Evolutionary conservation across 2,113 vertebrate species (phyloP).

Genomic region (Micromys minutus): DNA sequence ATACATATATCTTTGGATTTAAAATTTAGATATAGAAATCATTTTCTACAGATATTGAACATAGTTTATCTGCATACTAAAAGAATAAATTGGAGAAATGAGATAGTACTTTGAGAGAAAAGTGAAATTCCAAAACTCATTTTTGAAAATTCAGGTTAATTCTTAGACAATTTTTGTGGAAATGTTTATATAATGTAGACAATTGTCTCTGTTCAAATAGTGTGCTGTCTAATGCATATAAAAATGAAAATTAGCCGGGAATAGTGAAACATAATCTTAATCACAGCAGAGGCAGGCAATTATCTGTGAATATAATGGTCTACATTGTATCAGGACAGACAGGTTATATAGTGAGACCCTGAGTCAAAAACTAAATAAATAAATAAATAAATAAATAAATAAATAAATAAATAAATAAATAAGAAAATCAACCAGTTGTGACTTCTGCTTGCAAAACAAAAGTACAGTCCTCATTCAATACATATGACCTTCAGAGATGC

Average conservation of each 20-base stretch:
- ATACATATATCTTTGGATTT: background rate
- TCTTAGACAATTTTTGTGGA: background rate
- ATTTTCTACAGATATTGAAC: background rate
- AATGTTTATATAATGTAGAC: background rate
- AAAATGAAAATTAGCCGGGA: background rate
- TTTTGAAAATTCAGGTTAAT: conserved; percentile 40
- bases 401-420: background rate
- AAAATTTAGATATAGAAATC: background rate
- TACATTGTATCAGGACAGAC: background rate
- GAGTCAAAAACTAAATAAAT: background rate
- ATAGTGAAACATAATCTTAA: background rate
- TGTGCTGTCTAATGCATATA: background rate
- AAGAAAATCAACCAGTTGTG: background rate
- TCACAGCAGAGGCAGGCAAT: background rate
- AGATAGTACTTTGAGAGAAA: background rate
- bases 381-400: background rate
- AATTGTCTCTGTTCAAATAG: background rate
- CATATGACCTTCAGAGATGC: background rate
- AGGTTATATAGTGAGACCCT: background rate
- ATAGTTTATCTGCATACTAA: background rate
- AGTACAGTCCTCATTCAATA: background rate
- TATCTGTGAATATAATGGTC: background rate
- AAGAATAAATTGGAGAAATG: conserved; percentile 18
- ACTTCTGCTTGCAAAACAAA: background rate
- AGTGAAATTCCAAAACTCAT: background rate